Conservation (phyloP, 2,113 vertebrate species). For the Cnemophilus loriae region DNA sequence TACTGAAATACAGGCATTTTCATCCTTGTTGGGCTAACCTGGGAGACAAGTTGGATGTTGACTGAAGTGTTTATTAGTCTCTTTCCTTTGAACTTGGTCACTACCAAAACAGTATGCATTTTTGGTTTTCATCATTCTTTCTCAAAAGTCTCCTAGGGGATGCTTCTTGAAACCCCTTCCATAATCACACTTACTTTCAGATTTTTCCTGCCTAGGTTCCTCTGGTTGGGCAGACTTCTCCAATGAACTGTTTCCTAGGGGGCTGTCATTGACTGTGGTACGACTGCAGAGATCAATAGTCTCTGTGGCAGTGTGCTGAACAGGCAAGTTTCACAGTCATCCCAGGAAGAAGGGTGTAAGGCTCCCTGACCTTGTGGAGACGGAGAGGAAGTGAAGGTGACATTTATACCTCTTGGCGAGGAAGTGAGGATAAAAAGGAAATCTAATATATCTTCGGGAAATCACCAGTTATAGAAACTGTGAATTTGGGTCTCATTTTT, state of each 20-base stretch:
- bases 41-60: not conserved
- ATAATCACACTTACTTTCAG: not conserved
- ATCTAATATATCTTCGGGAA: not conserved
- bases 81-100: not conserved
- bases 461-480: not conserved
- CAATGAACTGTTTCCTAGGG: not conserved
- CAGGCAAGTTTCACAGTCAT: not conserved
- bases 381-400: constrained; percentile 16
- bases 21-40: not conserved
- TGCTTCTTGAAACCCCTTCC: not conserved
- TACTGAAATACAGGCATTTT: not conserved
- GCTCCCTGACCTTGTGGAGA: constrained; percentile 6
- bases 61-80: not conserved
- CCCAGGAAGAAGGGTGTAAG: not conserved
- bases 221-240: not conserved
- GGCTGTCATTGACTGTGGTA: not conserved
- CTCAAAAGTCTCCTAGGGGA: not conserved
- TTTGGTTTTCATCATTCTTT: not conserved
- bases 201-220: not conserved
- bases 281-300: not conserved
- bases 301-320: constrained; percentile 18
- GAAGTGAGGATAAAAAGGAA: not conserved
- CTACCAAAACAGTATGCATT: not conserved
- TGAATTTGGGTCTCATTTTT: not conserved
- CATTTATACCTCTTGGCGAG: not conserved